These are phyloP conservation scores for Gari tellinella DNA, from an alignment of 2,888 invertebrate species.

Conservation along the genomic window DNA sequence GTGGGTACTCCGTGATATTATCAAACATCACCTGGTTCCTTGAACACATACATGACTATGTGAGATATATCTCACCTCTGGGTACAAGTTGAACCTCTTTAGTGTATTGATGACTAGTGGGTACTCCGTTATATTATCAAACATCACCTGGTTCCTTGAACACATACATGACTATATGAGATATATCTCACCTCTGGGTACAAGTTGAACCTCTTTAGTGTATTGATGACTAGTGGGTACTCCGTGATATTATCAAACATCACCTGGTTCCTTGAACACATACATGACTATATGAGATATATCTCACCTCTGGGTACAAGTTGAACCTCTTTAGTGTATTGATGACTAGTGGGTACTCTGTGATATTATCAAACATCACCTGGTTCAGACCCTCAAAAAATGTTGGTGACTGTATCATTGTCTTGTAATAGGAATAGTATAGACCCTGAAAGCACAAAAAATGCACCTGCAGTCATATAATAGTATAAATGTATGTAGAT, in stretches of 20 bases:
- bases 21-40: conserved; percentile 88
- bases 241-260: conserved; percentile 92
- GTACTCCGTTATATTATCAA: conserved; percentile 92
- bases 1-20: conserved; percentile 92
- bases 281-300: too few species aligned
- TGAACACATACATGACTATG: too few species aligned
- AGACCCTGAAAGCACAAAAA: conserved; percentile 87
- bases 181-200: conserved; percentile 90
- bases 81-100: conserved; percentile 92
- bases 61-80: conserved; percentile 93
- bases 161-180: too few species aligned
- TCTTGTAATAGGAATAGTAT: conserved; percentile 95
- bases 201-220: conserved; percentile 92
- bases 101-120: conserved; percentile 92
- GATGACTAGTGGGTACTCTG: conserved; percentile 92
- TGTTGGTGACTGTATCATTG: conserved; percentile 89
- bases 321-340: conserved; percentile 93
- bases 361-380: conserved; percentile 89
- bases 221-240: conserved; percentile 92
- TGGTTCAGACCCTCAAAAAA: conserved; percentile 88
- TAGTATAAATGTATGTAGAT: too few species aligned
- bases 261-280: conserved; percentile 85
- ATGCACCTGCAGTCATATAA: too few species aligned
- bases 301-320: conserved; percentile 91
- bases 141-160: conserved; percentile 87